A percentile compares a stretch with the other conserved stretches of the same genome.
Conservation (phyloP, 2,888 invertebrate species). For the Micoletzkya japonica region DNA sequence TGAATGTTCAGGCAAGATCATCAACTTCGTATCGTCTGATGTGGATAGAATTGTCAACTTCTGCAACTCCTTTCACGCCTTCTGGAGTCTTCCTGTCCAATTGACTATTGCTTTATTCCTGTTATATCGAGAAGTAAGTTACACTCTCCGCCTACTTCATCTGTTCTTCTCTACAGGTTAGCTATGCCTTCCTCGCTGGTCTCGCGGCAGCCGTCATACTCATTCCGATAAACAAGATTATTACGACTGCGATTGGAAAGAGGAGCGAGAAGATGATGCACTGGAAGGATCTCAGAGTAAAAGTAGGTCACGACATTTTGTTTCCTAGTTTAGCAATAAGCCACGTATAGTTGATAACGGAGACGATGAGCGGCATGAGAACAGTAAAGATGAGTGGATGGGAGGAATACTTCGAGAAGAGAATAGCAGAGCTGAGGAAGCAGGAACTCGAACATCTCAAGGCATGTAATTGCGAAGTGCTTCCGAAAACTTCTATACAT, state of each 20-base stretch:
- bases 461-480: background rate
- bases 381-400: conserved; percentile 89
- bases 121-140: conserved; percentile 71
- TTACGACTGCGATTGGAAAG: conserved; percentile 84
- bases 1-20: conserved; percentile 78
- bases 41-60: conserved; percentile 92
- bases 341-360: conserved; percentile 75
- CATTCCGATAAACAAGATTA: conserved; percentile 87
- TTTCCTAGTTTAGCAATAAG: background rate
- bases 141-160: background rate
- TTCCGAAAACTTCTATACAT: too few species aligned
- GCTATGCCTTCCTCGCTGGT: conserved; percentile 87
- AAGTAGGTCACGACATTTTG: conserved; percentile 64
- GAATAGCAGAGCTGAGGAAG: conserved; percentile 38
- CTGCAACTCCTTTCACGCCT: conserved; percentile 90
- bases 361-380: conserved; percentile 83
- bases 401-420: conserved; percentile 80
- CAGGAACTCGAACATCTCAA: conserved; percentile 49
- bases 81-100: conserved; percentile 96
- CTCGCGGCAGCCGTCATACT: conserved; percentile 81
- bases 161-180: conserved; percentile 75
- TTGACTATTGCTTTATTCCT: conserved; percentile 80
- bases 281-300: conserved; percentile 85
- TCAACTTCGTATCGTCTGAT: conserved; percentile 96
- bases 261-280: conserved; percentile 86